Evolutionary conservation across 2,888 invertebrate genomes (phyloP), one percentile per base, ranked within the genome.

Genomic region (Andricus quercusramuli): DNA sequence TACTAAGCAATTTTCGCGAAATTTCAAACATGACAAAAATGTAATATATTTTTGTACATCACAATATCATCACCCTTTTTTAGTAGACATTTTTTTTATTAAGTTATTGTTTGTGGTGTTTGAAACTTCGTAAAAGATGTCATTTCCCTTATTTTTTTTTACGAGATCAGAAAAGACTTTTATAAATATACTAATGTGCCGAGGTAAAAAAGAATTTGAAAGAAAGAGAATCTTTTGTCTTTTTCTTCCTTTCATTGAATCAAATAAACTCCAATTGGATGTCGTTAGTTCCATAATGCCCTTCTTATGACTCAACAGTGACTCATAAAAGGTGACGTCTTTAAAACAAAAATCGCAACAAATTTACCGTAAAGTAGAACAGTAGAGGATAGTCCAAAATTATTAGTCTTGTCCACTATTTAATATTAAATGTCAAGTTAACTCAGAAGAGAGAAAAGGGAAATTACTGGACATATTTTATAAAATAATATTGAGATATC

Each of bases 381-480:
- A 59, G 25, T n/a, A 9, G 15, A n/a, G 11, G 9, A 22, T 59
- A 11, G 11, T 59, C 11, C 20, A 59, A 59, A 22, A 64, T 29
- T 64, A 8, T 29, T 0, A 11, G 3, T 11, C 59, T 59, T 22
- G 47, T 59, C n/a, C 59, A 22, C 59, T 22, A 17, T 29, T 17
- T 64, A 8, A 64, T 64, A 15, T 17, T 15, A 11, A 64, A 29
- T 64, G 6, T 17, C 20, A 47, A n/a, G 25, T 29, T 41, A 32
- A 29, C 3, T 32, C 11, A 22, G 13, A 32, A 66, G 17, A 66
- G 22, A 41, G n/a, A 51, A 56, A 51, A 22, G n/a, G 37, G n/a
- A 74, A 11, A 74, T 32, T 32, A 74, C 59, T 56, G 56, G 32
- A n/a, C 37, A 9, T 74, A 37, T 59, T 74, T 56, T 29, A 74